Conservation (phyloP, 2,113 vertebrate genomes). For the Burhinus bistriatus region DNA sequence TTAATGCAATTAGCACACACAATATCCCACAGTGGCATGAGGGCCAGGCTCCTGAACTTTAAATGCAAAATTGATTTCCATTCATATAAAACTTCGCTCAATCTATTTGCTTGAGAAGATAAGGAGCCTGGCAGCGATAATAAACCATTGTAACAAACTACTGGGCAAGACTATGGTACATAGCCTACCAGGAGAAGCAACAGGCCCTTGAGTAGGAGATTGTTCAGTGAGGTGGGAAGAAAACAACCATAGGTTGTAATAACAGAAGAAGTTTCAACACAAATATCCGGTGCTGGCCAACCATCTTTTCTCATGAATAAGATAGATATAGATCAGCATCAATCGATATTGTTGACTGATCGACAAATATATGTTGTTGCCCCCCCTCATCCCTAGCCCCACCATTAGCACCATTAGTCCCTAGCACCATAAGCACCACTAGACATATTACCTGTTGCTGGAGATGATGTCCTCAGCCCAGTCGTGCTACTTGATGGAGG, state of each 20-base stretch:
- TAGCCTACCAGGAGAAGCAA: background rate
- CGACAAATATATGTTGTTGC: no score
- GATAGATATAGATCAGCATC: background rate
- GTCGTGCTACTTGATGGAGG: background rate
- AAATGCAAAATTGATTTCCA: background rate
- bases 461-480: background rate
- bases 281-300: background rate
- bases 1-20: background rate
- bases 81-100: background rate
- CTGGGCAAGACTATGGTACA: background rate
- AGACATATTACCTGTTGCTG: slow-evolving; percentile 56
- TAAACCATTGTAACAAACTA: background rate
- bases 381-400: background rate
- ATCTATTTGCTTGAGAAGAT: background rate
- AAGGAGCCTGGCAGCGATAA: background rate
- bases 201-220: background rate
- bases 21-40: background rate
- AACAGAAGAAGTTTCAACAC: background rate
- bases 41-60: background rate
- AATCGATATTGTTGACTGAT: accelerated
- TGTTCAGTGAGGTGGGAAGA: background rate
- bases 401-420: background rate
- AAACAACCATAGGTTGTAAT: background rate
- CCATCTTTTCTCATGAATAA: background rate
- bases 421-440: background rate